phyloP scores from a whole-genome alignment of 2,888 invertebrate genomes.

The Elgonia sp. region DNA sequence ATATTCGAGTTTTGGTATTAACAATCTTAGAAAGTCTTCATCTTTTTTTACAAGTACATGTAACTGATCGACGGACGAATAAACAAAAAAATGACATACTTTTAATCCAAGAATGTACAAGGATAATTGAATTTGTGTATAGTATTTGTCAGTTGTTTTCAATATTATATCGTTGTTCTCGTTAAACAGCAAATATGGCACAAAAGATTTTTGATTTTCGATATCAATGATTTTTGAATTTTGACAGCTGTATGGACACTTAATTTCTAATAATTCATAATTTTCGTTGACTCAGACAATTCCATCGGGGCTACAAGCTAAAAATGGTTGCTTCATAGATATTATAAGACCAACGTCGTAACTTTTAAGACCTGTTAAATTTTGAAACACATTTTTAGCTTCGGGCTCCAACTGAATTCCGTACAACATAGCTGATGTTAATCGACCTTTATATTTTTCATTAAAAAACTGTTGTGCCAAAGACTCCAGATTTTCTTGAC shows the following conservation, averaged over 20 bases:
- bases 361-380: background rate
- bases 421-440: conserved; percentile 15
- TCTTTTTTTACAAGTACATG: conserved; percentile 24
- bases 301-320: conserved; percentile 59
- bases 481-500: conserved; percentile 12
- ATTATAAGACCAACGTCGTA: too few relatives aligned
- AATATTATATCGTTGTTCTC: conserved; percentile 15
- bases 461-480: conserved; percentile 33
- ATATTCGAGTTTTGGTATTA: conserved; percentile 57
- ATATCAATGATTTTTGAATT: conserved; percentile 6
- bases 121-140: conserved; percentile 53
- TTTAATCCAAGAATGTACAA: conserved; percentile 58
- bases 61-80: conserved; percentile 12
- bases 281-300: conserved; percentile 41
- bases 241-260: background rate
- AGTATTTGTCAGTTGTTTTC: conserved; percentile 38
- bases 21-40: conserved; percentile 10
- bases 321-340: conserved; percentile 37
- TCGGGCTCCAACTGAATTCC: conserved; percentile 3
- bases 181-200: conserved; percentile 20
- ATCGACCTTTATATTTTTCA: conserved; percentile 18
- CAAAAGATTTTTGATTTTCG: background rate
- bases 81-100: conserved; percentile 58
- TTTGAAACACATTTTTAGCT: conserved; percentile 5
- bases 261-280: conserved; percentile 26